Conservation (phyloP, 2,888 invertebrate species). For the Drosophila demipolita region DNA sequence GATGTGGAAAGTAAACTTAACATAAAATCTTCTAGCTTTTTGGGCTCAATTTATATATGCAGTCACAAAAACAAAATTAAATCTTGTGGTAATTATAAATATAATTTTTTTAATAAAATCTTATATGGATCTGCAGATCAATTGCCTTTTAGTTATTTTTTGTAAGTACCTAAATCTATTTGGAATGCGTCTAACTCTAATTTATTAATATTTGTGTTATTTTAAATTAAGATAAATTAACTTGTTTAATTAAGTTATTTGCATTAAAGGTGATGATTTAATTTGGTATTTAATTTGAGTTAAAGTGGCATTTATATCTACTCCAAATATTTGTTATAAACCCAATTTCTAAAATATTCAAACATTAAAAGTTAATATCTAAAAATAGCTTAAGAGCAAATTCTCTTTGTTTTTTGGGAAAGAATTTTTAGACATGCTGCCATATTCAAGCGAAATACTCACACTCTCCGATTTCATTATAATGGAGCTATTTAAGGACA, state of each 20-base stretch:
- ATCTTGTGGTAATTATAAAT: no score
- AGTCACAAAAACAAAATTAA: not conserved
- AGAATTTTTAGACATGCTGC: not conserved
- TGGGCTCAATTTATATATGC: not conserved
- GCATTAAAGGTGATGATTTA: not conserved
- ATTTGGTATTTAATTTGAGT: not conserved
- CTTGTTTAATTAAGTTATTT: not conserved
- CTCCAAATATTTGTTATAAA: not conserved
- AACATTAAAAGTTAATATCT: not conserved
- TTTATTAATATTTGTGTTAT: not conserved
- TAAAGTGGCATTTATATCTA: not conserved
- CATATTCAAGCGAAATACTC: not conserved
- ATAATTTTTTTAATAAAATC: not conserved
- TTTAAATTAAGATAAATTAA: not conserved
- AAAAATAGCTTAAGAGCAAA: not conserved
- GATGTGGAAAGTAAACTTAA: not conserved
- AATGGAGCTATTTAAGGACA: conserved; percentile 17
- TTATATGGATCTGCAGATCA: not conserved
- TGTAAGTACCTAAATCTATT: not conserved
- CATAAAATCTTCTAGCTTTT: not conserved
- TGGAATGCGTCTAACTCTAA: rapidly evolving
- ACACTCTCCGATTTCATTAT: conserved; percentile 10
- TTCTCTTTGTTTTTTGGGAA: not conserved
- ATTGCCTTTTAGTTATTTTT: not conserved
- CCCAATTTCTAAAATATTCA: not conserved